A percentile compares a stretch with the other conserved stretches of the same genome.
phyloP scores from a whole-genome alignment of 2,113 vertebrate species.

The Marmota monax region DNA sequence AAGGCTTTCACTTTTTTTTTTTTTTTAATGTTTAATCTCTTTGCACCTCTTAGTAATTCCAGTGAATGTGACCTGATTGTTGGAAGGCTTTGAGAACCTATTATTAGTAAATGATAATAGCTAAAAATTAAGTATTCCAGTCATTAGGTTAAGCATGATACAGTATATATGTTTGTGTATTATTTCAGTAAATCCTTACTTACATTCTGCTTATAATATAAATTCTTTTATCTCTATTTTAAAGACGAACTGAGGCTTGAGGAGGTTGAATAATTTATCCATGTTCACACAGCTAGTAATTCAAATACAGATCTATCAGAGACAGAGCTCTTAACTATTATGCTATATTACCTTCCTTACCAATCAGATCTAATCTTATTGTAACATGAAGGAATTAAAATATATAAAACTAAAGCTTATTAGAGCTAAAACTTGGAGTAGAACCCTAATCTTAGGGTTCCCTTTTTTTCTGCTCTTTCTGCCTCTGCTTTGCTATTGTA shows the following conservation, averaged over 20 bases:
- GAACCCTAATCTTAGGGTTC: neutral
- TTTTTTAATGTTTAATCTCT: neutral
- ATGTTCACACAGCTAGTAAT: neutral
- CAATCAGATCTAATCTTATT: conserved; percentile 7
- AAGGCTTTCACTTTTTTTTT: conserved; percentile 35
- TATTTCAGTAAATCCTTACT: conserved; percentile 10
- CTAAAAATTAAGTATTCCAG: conserved; percentile 17
- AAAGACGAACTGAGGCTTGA: conserved; percentile 34
- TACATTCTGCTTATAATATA: neutral
- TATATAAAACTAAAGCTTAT: neutral
- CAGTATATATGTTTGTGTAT: conserved; percentile 10
- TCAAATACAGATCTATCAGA: conserved; percentile 28
- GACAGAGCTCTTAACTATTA: neutral
- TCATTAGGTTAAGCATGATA: neutral
- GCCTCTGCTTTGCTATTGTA: neutral
- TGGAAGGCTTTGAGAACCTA: conserved; percentile 42
- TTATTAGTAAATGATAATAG: conserved; percentile 17
- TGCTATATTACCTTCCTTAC: conserved; percentile 7
- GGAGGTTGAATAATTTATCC: conserved; percentile 32
- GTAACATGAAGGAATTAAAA: conserved; percentile 6
- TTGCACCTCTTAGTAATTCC: neutral
- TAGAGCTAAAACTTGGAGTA: neutral
- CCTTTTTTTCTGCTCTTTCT: conserved; percentile 10
- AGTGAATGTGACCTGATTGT: conserved; percentile 1
- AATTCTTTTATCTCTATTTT: conserved; percentile 29